These are phyloP conservation scores for Streblospio benedicti DNA, from an alignment of 1,140 invertebrate species.

Conservation along the genomic window DNA sequence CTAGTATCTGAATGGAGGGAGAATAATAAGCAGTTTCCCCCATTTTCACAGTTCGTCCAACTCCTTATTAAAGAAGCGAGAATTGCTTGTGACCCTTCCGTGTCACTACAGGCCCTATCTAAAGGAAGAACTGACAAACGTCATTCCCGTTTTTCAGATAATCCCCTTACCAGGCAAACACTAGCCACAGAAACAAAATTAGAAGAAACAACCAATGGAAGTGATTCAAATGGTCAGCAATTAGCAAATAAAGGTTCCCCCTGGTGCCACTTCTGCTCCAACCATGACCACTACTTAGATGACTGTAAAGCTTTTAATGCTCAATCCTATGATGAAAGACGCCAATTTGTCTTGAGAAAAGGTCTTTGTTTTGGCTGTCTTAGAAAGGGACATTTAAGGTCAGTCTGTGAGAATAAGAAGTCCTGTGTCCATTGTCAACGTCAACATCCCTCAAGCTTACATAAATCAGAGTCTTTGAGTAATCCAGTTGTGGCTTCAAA, in stretches of 20 bases:
- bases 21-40: slow-evolving; percentile 17
- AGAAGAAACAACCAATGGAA: too few species aligned
- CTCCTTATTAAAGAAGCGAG: slow-evolving; percentile 21
- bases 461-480: background rate
- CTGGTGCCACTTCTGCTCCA: too few species aligned
- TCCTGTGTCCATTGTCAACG: background rate
- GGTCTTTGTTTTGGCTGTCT: slow-evolving; percentile 12
- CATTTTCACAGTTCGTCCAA: slow-evolving; percentile 17
- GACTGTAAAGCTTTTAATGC: background rate
- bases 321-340: background rate
- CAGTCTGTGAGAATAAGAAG: background rate
- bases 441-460: slow-evolving; percentile 5
- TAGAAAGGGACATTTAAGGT: background rate
- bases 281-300: too few species aligned
- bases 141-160: too few species aligned
- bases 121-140: too few species aligned
- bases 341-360: slow-evolving; percentile 2
- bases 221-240: too few species aligned
- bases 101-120: too few species aligned
- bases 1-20: slow-evolving; percentile 10
- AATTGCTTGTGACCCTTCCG: slow-evolving; percentile 22
- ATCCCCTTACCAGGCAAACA: too few species aligned
- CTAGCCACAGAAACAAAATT: too few species aligned
- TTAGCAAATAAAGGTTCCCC: too few species aligned
- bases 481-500: too few species aligned